Evolutionary conservation across 30 jellyfish, hydroid and myxozoan species (phyloP), one percentile per base, ranked within the genome.

Genomic region (Aurelia sp.): DNA sequence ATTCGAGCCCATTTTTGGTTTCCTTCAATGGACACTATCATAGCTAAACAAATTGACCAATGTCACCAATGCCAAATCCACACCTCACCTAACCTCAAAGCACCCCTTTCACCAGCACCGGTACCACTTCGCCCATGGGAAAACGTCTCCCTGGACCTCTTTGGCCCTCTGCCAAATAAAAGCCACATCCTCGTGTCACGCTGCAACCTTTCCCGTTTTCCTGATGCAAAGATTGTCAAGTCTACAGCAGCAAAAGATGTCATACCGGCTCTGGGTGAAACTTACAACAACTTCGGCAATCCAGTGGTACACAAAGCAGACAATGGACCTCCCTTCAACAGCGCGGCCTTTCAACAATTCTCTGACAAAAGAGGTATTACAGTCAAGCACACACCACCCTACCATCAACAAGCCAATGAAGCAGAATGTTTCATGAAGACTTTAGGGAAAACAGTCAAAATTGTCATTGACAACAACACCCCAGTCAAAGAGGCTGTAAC

Each of bases 311-410:
- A 88, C 82, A 35, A 50, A 11, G 31, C 93, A 6, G 96, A 86
- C 78, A 86, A 77, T 65, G 90, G 96, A 9, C 91, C 96, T 17
- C 96, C 87, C 17, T 86, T 76, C 62, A 76, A 86, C 77, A 55
- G 82, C 19, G 44, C 44, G 3, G 44, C 33, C 6, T 62, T 86
- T 50, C 41, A 75, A 5, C 61, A 61, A 13, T 66, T 74, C 53
- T 63, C 90, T 4, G 59, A 85, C 13, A 57, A 60, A 33, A 24
- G 89, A 44, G 89, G 82, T 58, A 85, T 85, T 58, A 38, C 73
- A 58, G 33, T 50, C 53, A 58, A 73, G 62, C 70, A 72, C 4
- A 51, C 74, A 30, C 76, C 59, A 59, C 94, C 89, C 40, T 84
- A 71, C 72, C 94, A 84, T 67, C 89, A 90, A 10, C 88, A 72